Evolutionary conservation across 2,797 vertebrate genomes (phyloP).

Genomic region (Tympanoctomys barrerae): DNA sequence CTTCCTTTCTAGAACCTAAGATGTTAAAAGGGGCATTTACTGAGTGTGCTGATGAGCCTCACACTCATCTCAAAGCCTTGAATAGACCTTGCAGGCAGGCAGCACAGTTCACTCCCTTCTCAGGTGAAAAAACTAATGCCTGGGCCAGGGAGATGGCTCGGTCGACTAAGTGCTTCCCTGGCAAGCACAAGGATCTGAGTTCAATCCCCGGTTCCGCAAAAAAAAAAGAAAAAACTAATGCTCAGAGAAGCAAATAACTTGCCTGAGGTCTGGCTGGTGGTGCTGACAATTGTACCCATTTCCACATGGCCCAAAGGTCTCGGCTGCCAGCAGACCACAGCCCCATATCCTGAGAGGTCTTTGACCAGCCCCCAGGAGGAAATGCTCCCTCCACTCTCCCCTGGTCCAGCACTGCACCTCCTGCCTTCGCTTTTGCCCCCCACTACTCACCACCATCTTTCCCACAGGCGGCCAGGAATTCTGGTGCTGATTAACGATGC

Average conservation of each 20-base stretch:
- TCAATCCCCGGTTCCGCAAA: no score
- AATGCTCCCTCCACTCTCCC: not conserved
- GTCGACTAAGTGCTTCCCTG: no score
- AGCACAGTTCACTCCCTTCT: not conserved
- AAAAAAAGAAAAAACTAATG: not conserved
- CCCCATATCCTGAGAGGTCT: not conserved
- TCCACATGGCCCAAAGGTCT: not conserved
- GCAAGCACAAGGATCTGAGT: no score
- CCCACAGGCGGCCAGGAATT: constrained; percentile 96
- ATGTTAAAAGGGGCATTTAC: not conserved
- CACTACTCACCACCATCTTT: constrained; percentile 73
- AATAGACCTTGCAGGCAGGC: not conserved
- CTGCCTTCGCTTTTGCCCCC: not conserved
- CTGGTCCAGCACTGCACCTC: not conserved
- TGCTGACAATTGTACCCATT: not conserved
- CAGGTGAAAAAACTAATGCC: not conserved
- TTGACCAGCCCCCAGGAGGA: not conserved
- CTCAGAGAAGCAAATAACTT: not conserved
- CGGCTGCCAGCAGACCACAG: not conserved
- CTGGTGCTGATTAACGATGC: constrained; percentile 98
- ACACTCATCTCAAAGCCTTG: accelerated
- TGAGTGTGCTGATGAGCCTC: not conserved
- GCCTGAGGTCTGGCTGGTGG: not conserved
- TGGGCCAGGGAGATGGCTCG: no score
- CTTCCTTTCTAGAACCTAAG: not conserved